These are phyloP conservation scores for Chouioia cunea DNA, from an alignment of 2,888 invertebrate genomes.

Conservation along the genomic window DNA sequence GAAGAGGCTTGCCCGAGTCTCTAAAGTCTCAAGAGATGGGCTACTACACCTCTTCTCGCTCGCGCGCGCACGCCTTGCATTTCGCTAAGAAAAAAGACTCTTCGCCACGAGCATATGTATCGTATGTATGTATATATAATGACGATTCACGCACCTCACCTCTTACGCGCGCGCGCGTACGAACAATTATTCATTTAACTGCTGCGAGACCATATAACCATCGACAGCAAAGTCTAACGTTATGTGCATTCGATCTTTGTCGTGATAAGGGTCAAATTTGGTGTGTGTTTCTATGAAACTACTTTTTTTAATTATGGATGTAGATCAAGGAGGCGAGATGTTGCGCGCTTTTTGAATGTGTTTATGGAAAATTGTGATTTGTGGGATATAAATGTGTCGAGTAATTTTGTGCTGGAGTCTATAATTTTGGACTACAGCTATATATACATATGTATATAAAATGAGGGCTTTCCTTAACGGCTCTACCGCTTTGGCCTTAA, in stretches of 20 bases:
- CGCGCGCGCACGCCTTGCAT: neutral
- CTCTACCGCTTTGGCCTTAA: constrained; percentile 10
- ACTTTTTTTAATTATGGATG: constrained; percentile 25
- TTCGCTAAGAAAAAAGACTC: neutral
- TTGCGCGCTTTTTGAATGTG: constrained; percentile 14
- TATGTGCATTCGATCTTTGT: no score
- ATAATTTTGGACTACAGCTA: constrained; percentile 27
- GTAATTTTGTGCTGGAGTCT: constrained; percentile 25
- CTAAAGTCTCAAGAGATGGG: constrained; percentile 7
- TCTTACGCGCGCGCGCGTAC: constrained; percentile 14
- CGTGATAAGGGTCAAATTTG: no score
- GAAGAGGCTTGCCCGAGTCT: constrained; percentile 2
- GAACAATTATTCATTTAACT: constrained; percentile 45
- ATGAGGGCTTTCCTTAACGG: constrained; percentile 28
- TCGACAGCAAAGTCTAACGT: no score
- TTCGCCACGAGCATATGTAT: no score
- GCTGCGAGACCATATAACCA: constrained; percentile 1
- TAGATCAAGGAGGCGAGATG: neutral
- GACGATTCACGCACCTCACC: constrained; percentile 23
- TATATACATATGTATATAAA: constrained; percentile 17
- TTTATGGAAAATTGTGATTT: constrained; percentile 44
- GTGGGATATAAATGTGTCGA: constrained; percentile 36
- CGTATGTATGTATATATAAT: constrained; percentile 14
- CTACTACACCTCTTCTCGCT: constrained; percentile 25
- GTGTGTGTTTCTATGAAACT: constrained; percentile 21